Percentiles rank a stretch among this genome's conserved stretches.
These are phyloP conservation scores for Tetramorium alpestre DNA, from an alignment of 1,140 invertebrate species.

Conservation along the genomic window DNA sequence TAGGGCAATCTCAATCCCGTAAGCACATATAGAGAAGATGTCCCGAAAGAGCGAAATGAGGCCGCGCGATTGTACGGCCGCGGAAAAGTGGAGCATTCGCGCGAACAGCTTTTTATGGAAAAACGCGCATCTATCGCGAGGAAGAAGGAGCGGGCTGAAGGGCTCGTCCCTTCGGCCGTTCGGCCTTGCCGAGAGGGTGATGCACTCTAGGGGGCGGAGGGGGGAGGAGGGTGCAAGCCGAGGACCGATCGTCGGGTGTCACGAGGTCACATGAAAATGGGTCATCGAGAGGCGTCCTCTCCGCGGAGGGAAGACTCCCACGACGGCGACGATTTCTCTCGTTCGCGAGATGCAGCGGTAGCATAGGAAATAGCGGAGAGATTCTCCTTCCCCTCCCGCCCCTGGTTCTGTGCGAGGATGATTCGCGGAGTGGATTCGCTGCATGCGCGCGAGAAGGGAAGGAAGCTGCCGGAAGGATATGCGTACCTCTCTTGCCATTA, in stretches of 20 bases:
- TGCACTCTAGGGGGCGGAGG: conserved; percentile 57
- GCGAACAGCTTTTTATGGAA: background rate
- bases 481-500: conserved; percentile 87
- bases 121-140: conserved; percentile 4
- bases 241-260: conserved; percentile 78
- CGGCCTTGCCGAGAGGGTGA: conserved; percentile 69
- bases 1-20: background rate
- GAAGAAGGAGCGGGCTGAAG: conserved; percentile 32
- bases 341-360: background rate
- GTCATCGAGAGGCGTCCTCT: conserved; percentile 72
- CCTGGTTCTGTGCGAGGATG: background rate
- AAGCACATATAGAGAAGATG: background rate
- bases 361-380: background rate
- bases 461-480: conserved; percentile 36
- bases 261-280: conserved; percentile 83
- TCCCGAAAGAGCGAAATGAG: background rate
- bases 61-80: background rate
- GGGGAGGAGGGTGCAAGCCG: conserved; percentile 12
- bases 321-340: conserved; percentile 18
- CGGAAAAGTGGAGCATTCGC: conserved; percentile 33
- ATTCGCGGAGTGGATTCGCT: conserved; percentile 6
- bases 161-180: conserved; percentile 56
- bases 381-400: background rate
- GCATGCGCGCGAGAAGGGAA: conserved; percentile 39
- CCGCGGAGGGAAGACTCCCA: conserved; percentile 8